Evolutionary conservation across 2,888 invertebrate genomes (phyloP), one percentile per base, ranked within the genome.

Genomic region (Clepsis dumicolana): DNA sequence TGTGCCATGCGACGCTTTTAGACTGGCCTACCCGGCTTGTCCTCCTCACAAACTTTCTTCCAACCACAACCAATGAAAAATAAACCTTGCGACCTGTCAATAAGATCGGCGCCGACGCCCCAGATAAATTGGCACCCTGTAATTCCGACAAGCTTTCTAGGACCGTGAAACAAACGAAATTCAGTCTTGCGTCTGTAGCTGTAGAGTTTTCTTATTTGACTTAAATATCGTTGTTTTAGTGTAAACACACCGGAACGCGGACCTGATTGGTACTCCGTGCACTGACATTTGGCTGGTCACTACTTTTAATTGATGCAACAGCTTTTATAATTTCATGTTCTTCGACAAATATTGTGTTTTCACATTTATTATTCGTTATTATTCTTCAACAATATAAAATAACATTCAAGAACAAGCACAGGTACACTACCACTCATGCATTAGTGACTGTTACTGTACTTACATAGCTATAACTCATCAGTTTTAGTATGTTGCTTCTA

Each of bases 1-100:
- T 83, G 90, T 86, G 88, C 89, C 90, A 90, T 81, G 85, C 80
- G 84, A 89, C 91, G 85, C 80, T 84, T 90, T 89, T 93, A 93
- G 91, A 82, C 75, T 82, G 83, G 81, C 84, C 85, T 86, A 86
- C 85, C 89, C 84, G 86, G 84, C 88, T 81, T 81, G 80, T 74
- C 73, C 73, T 74, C 78, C 76, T 75, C 74, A 77, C 86, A 80
- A 82, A 88, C 89, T 90, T 89, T 88, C 88, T 86, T 84, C 78
- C 72, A 72, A 72, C 76, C 74, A 73, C 78, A 76, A 79, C 79
- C 82, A 81, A 80, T 83, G 81, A 74, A 88, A 80, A 84, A 81
- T 78, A 76, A 74, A 86, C 88, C 85, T 85, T 88, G 82, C 72
- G 70, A 71, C 76, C 71, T 61, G 61, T 70, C 70, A 72, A 77